These are phyloP conservation scores for Pammene fasciana DNA, from an alignment of 2,888 invertebrate genomes.

Conservation along the genomic window DNA sequence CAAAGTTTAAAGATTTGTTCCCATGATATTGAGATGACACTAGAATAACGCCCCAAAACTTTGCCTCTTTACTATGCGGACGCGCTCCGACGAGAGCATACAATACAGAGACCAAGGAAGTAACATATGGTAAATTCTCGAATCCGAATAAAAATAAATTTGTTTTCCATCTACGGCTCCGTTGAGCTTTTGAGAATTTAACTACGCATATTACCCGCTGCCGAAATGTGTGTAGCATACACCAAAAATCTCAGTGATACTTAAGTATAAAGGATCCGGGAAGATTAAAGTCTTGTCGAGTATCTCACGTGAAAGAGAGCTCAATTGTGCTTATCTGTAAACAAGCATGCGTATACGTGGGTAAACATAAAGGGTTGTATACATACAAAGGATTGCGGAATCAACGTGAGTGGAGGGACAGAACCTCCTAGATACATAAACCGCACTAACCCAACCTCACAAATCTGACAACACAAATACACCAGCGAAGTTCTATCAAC, in stretches of 20 bases:
- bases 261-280: conserved; percentile 30
- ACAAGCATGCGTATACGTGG: conserved; percentile 25
- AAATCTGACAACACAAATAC: conserved; percentile 43
- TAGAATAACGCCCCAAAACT: conserved; percentile 27
- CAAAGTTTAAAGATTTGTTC: conserved; percentile 35
- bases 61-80: conserved; percentile 36
- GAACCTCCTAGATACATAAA: conserved; percentile 43
- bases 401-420: conserved; percentile 44
- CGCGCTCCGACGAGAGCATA: conserved; percentile 9
- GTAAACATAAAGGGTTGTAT: conserved; percentile 37
- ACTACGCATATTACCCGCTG: conserved; percentile 25
- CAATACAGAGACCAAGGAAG: conserved; percentile 21
- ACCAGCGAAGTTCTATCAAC: conserved; percentile 40
- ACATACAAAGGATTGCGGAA: conserved; percentile 44
- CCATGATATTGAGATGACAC: conserved; percentile 30
- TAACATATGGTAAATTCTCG: conserved; percentile 8
- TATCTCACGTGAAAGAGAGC: conserved; percentile 40
- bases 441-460: conserved; percentile 39
- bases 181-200: not conserved
- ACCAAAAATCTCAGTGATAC: conserved; percentile 15
- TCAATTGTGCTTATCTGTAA: conserved; percentile 42
- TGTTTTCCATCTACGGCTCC: conserved; percentile 25
- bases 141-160: conserved; percentile 25
- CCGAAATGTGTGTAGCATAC: conserved; percentile 22
- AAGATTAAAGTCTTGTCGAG: conserved; percentile 32